phyloP scores from a whole-genome alignment of 2,888 invertebrate species.

The Drosophila neutralis region DNA sequence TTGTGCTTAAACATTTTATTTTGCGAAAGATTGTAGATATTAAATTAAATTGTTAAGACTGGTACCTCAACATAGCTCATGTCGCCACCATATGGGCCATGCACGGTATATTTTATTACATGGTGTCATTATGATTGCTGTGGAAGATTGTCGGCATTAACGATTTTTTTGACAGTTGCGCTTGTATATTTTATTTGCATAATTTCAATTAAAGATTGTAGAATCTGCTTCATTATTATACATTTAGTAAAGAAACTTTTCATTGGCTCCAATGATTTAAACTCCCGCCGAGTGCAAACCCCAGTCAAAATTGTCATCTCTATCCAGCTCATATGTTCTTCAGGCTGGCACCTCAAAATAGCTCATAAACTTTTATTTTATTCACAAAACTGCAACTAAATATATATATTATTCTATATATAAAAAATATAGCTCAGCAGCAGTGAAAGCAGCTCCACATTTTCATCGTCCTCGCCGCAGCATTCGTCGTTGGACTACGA shows the following conservation, averaged over 20 bases:
- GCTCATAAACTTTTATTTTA: not conserved
- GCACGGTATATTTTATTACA: not conserved
- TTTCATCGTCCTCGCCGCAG: slow-evolving; percentile 68
- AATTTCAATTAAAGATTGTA: not conserved
- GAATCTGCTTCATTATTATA: not conserved
- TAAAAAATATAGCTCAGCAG: slow-evolving; percentile 52
- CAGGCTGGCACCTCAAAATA: not conserved
- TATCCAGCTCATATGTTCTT: not conserved
- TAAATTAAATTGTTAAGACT: not conserved
- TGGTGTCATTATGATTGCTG: not conserved
- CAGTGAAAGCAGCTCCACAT: slow-evolving; percentile 59
- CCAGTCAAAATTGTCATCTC: not conserved
- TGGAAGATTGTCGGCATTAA: not conserved
- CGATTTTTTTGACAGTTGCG: not conserved
- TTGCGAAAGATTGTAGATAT: not conserved
- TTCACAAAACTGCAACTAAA: not conserved
- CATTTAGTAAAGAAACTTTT: not conserved
- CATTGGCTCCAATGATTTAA: not conserved
- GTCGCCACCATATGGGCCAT: not conserved
- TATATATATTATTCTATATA: not conserved
- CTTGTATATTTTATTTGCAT: not conserved
- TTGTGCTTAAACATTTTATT: not conserved
- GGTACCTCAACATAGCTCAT: not conserved
- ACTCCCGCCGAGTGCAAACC: not conserved
- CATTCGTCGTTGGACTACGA: slow-evolving; percentile 77